Conservation (phyloP, 1,140 invertebrate species). For the Notospermus geniculatus region DNA sequence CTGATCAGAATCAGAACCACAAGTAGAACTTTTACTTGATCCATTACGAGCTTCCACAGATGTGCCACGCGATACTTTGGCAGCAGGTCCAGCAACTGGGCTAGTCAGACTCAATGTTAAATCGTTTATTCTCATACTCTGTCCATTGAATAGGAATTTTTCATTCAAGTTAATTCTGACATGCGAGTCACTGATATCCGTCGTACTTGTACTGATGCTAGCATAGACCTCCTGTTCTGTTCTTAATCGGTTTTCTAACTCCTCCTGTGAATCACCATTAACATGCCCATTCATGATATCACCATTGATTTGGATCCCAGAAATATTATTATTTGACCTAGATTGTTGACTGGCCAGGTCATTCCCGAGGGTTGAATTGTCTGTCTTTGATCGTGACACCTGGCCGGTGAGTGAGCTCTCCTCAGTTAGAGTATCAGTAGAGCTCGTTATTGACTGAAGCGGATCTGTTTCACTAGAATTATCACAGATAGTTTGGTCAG, state of each 20-base stretch:
- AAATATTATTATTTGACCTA: no score
- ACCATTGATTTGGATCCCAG: no score
- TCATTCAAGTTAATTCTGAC: slow-evolving; percentile 24
- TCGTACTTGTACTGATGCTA: slow-evolving; percentile 53
- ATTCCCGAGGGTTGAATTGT: slow-evolving; percentile 9
- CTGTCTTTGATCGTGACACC: background rate
- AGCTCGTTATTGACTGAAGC: slow-evolving; percentile 52
- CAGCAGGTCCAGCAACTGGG: background rate
- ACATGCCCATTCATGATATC: no score
- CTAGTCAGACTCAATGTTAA: slow-evolving; percentile 1
- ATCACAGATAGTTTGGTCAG: slow-evolving; percentile 12
- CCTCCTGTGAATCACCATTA: no score
- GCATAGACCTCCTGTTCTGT: slow-evolving; percentile 7
- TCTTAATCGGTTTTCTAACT: slow-evolving; percentile 23
- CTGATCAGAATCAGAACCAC: slow-evolving; percentile 16
- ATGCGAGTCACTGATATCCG: slow-evolving; percentile 49
- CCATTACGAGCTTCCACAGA: background rate
- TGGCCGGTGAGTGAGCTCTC: slow-evolving; percentile 27
- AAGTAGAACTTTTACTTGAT: background rate
- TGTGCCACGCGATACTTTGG: background rate
- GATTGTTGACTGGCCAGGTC: no score
- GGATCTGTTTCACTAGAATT: slow-evolving; percentile 18
- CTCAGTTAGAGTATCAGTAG: slow-evolving; percentile 58
- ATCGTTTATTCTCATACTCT: slow-evolving; percentile 6
- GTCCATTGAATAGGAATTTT: slow-evolving; percentile 7